A percentile compares a stretch with the other conserved stretches of the same genome.
phyloP scores from a whole-genome alignment of 1,140 invertebrate genomes.

The Pissodes strobi region DNA sequence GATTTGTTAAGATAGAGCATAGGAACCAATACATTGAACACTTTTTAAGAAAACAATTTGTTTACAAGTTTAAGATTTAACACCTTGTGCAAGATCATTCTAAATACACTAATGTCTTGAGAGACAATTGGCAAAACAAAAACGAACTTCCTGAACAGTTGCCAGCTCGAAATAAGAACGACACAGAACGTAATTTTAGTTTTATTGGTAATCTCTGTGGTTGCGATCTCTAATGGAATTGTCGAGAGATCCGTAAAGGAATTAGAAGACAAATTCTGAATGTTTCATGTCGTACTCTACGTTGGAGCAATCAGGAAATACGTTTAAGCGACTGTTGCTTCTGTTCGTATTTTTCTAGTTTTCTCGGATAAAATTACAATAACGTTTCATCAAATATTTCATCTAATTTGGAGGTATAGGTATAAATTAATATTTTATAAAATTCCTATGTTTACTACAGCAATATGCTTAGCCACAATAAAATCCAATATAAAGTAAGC shows the following conservation, averaged over 20 bases:
- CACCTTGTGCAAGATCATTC: neutral
- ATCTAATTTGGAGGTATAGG: too few relatives aligned
- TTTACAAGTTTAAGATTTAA: too few relatives aligned
- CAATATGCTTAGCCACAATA: too few relatives aligned
- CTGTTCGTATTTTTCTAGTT: neutral
- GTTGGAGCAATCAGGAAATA: constrained; percentile 6
- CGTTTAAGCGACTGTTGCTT: constrained; percentile 14
- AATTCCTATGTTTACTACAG: too few relatives aligned
- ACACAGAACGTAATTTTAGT: neutral
- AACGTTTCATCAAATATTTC: too few relatives aligned
- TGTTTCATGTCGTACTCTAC: neutral
- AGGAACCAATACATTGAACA: too few relatives aligned
- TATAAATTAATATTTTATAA: too few relatives aligned
- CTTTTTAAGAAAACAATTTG: too few relatives aligned
- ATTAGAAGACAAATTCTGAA: constrained; percentile 14
- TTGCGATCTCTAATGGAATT: constrained; percentile 18
- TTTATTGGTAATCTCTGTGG: constrained; percentile 15
- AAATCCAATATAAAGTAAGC: too few relatives aligned
- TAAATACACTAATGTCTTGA: neutral
- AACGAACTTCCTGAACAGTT: neutral
- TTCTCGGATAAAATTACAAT: too few relatives aligned
- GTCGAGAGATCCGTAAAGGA: constrained; percentile 24
- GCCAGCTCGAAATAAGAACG: neutral
- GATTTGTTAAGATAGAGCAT: too few relatives aligned
- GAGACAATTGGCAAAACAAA: constrained; percentile 12